Evolutionary conservation across 2,888 invertebrate species (phyloP), one percentile per base, ranked within the genome.

Genomic region (Sinodicranocentrus sp.): DNA sequence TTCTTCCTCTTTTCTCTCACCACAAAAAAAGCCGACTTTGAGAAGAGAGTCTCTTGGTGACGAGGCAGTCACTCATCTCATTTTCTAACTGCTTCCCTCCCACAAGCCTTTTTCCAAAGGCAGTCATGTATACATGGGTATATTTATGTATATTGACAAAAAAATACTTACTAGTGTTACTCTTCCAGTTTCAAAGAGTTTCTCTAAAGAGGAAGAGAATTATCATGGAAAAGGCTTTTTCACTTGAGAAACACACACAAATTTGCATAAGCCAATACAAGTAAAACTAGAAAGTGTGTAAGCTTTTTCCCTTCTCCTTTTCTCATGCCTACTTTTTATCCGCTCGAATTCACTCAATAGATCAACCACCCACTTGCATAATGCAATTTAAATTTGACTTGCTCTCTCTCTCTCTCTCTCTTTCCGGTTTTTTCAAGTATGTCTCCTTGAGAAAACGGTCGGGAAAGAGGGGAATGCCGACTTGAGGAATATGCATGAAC

Each of bases 291-390:
- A 23, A 17, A 19, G 3, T 48, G 48, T n/a, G n/a, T 10, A n/a
- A n/a, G 17, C 5, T 25, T 54, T 28, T 52, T 63, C 5, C 2
- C 28, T 48, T 21, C 48, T 48, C 28, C 10, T 39, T 5, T 5
- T 8, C 21, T 33, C 15, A n/a, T 28, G 61, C n/a, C 23, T 48
- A 17, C 68, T 48, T 17, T 21, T 67, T 70, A 21, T 70, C 2
- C 70, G 59, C 68, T 48, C 70, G 59, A 78, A 78, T 78, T 78
- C 78, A 78, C 78, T 78, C 78, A 78, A 78, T 78, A 70, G 78
- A 78, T 78, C 78, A 78, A 70, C 70, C 70, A 78, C 28, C 70
- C 68, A 78, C 70, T 78, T 78, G 78, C 78, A 78, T 78, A 78
- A 78, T 78, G 61, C 78, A 70, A 78, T 78, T 78, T 78, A 61